Conservation (phyloP, 1,140 invertebrate genomes). For the Mactra quadrangularis region DNA sequence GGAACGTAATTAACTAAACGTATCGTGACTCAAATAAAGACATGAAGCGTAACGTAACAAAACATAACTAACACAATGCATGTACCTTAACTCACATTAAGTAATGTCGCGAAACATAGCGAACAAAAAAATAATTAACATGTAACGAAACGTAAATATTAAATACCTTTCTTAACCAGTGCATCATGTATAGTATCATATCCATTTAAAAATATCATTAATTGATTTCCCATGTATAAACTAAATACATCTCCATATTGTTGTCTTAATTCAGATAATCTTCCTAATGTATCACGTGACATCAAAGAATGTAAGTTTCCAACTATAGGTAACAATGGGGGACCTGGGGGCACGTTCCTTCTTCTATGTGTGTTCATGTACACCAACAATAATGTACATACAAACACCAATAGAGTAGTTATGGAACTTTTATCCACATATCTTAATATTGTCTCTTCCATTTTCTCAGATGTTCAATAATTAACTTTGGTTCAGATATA, state of each 20-base stretch:
- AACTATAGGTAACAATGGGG: slow-evolving; percentile 34
- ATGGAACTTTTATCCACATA: slow-evolving; percentile 1
- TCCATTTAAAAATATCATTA: slow-evolving; percentile 35
- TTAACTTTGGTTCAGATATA: too few relatives aligned
- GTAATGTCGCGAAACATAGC: too few relatives aligned
- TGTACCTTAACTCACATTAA: too few relatives aligned
- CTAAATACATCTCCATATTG: slow-evolving; percentile 48
- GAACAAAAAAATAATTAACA: too few relatives aligned
- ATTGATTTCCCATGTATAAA: slow-evolving; percentile 34
- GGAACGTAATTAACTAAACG: too few relatives aligned
- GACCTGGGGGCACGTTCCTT: slow-evolving; percentile 33
- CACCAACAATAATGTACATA: slow-evolving; percentile 37
- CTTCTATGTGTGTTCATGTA: slow-evolving; percentile 14
- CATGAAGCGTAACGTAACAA: too few relatives aligned
- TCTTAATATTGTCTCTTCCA: too few relatives aligned
- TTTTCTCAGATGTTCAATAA: too few relatives aligned
- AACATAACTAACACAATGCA: too few relatives aligned
- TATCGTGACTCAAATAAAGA: too few relatives aligned
- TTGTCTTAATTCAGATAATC: slow-evolving; percentile 15
- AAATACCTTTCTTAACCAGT: slow-evolving; percentile 12
- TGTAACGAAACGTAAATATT: too few relatives aligned
- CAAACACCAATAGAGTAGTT: slow-evolving; percentile 34
- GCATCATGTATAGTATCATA: slow-evolving; percentile 36
- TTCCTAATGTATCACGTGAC: not conserved
- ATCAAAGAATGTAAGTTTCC: slow-evolving; percentile 40